A percentile compares a stretch with the other conserved stretches of the same genome.
Evolutionary conservation across 2,888 invertebrate genomes (phyloP).

Genomic region (Abscondita cerata): DNA sequence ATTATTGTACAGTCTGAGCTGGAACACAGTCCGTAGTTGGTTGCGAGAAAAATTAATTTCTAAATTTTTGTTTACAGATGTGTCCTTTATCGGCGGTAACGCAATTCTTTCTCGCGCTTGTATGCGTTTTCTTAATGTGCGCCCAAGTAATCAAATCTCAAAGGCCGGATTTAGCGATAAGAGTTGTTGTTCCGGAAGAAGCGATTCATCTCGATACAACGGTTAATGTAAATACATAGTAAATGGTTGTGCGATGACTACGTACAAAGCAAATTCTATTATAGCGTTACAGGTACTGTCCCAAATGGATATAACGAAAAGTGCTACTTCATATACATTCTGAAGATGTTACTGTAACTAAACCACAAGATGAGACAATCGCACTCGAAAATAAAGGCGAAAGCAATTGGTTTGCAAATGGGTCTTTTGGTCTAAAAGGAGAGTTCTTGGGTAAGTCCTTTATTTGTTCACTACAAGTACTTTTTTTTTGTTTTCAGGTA

Average conservation of each 20-base stretch:
- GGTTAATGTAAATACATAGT: constrained; percentile 31
- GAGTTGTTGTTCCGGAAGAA: constrained; percentile 34
- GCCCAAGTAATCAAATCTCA: constrained; percentile 46
- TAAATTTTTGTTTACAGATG: constrained; percentile 52
- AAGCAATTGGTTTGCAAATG: constrained; percentile 30
- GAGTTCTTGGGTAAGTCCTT: constrained; percentile 52
- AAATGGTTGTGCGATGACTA: constrained; percentile 33
- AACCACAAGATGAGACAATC: constrained; percentile 26
- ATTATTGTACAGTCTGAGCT: too few relatives aligned
- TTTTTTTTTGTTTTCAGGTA: constrained; percentile 9
- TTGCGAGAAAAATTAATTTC: too few relatives aligned
- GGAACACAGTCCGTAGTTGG: too few relatives aligned
- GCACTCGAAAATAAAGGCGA: constrained; percentile 24
- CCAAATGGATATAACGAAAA: constrained; percentile 9
- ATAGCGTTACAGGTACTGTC: background rate
- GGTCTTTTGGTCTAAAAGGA: constrained; percentile 51
- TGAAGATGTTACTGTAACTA: constrained; percentile 33
- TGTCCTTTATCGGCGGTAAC: constrained; percentile 52
- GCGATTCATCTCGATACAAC: constrained; percentile 49
- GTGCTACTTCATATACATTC: constrained; percentile 34
- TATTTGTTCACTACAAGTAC: too few relatives aligned
- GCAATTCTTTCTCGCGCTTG: constrained; percentile 49
- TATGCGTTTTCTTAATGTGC: constrained; percentile 46
- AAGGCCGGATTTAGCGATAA: constrained; percentile 46
- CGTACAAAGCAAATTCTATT: background rate